Base-by-base conservation (phyloP, 1,140 invertebrate species). In the Artemia franciscana region DNA sequence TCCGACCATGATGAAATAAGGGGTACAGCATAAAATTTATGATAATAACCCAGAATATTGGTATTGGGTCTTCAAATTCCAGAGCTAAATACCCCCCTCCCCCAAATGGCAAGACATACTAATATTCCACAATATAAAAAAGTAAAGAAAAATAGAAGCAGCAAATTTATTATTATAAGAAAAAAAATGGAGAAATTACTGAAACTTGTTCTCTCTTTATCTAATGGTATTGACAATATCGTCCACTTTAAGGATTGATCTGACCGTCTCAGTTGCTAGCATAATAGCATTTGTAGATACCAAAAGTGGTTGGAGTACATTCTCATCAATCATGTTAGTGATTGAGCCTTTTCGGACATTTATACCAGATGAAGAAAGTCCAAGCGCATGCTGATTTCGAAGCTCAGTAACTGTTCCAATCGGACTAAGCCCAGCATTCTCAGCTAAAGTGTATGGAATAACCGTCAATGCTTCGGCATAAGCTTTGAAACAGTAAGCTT, bases 351-450 rank as follows among this genome's bases (percentile, higher is more conserved):
- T 93, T 60, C 94, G 80, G 58, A 99, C 93, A 77, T 98, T 98
- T 60, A 99, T 96, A 62, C 96, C 96, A 57, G 88, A 82, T 60
- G 80, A 84, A 58, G 77, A 79, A 71, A 88, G 82, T 25, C 85
- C 86, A 64, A 83, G 78, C 0, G 91, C 91, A 75, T 99, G 94
- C 69, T 86, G 80, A 71, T 91, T 96, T 62, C 95, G 80, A 60
- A 99, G 77, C 74, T 98, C 93, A 0, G 95, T 98, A 0, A 99
- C 94, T 0, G 94, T 98, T 59, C 86, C 74, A 71, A 99, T 97
- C 0, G 96, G 86, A 76, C 95, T 98, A 2, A 99, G 77, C n/a
- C 96, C 95, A 24, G 95, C 94, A 75, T 99, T 99, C 76, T 99
- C 96, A n/a, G 96, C 91, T 60, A 99, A 76, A 3, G 96, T 99